Percentiles rank a stretch among this genome's conserved stretches.
Evolutionary conservation across 2,113 vertebrate species (phyloP).

Genomic region (Loxodonta africana): DNA sequence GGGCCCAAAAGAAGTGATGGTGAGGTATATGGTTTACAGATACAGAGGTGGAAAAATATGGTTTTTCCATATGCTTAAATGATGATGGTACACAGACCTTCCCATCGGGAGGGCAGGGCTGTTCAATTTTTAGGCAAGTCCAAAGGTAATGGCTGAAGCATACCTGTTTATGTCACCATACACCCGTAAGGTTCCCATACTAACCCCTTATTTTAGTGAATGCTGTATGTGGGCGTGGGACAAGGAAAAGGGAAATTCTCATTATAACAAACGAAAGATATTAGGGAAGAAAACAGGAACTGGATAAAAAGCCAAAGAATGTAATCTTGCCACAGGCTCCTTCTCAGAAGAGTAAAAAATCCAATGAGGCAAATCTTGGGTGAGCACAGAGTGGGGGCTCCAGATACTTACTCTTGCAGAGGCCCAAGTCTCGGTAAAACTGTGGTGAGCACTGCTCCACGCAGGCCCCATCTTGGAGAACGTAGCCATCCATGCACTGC

Average conservation of each 20-base stretch:
- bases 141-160: not conserved
- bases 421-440: slow-evolving; percentile 90
- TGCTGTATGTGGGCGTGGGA: not conserved
- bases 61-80: not conserved
- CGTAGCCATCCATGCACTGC: slow-evolving; percentile 95
- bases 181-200: not conserved
- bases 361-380: not conserved
- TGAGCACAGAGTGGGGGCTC: not conserved
- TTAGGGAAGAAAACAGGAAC: slow-evolving; percentile 16
- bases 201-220: not conserved
- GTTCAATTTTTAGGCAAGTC: not conserved
- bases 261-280: not conserved
- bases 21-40: not conserved
- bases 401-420: slow-evolving; percentile 92
- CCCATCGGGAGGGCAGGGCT: not conserved
- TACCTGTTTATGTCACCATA: not conserved
- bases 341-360: not conserved
- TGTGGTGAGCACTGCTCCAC: slow-evolving; percentile 89
- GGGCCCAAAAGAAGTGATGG: not conserved
- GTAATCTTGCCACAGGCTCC: not conserved
- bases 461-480: slow-evolving; percentile 93
- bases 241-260: not conserved
- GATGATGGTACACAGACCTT: not conserved
- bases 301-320: not conserved
- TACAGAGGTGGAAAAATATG: not conserved